phyloP scores from a whole-genome alignment of 2,113 vertebrate genomes.

The Dicaeum eximium region DNA sequence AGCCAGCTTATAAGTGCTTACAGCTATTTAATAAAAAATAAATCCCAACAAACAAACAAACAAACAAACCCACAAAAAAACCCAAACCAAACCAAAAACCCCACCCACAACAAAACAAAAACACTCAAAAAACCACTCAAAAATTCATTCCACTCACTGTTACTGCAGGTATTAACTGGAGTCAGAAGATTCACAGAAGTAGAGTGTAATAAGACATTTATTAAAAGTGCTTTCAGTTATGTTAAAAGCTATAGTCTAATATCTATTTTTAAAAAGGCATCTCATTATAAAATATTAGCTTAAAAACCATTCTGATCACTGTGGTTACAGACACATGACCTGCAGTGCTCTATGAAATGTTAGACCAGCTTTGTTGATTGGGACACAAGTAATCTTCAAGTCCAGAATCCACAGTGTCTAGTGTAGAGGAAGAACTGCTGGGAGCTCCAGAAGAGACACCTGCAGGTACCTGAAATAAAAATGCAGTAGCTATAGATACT shows the following conservation, averaged over 20 bases:
- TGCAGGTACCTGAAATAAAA: conserved; percentile 73
- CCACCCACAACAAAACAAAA: neutral
- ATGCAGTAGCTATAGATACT: neutral
- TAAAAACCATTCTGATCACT: conserved; percentile 19
- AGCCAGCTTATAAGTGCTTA: neutral
- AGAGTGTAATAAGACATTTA: conserved; percentile 61
- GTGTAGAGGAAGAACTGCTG: conserved; percentile 68
- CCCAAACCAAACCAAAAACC: no score
- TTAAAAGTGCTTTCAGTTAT: conserved; percentile 63
- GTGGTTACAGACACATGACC: conserved; percentile 36
- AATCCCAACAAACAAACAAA: neutral
- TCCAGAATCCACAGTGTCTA: neutral
- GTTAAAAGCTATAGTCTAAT: conserved; percentile 37
- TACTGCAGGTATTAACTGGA: neutral
- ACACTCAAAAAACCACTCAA: neutral
- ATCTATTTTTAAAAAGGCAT: conserved; percentile 22
- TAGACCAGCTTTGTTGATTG: neutral
- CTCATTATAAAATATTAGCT: conserved; percentile 18
- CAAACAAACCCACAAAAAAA: neutral
- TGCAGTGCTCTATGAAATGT: conserved; percentile 15
- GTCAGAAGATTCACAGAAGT: neutral
- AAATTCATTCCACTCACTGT: neutral
- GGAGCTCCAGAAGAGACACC: conserved; percentile 75
- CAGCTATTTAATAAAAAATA: neutral
- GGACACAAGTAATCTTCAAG: neutral